A percentile compares a stretch with the other conserved stretches of the same genome.
phyloP scores from a whole-genome alignment of 2,888 invertebrate genomes.

The Hecatera dysodea region DNA sequence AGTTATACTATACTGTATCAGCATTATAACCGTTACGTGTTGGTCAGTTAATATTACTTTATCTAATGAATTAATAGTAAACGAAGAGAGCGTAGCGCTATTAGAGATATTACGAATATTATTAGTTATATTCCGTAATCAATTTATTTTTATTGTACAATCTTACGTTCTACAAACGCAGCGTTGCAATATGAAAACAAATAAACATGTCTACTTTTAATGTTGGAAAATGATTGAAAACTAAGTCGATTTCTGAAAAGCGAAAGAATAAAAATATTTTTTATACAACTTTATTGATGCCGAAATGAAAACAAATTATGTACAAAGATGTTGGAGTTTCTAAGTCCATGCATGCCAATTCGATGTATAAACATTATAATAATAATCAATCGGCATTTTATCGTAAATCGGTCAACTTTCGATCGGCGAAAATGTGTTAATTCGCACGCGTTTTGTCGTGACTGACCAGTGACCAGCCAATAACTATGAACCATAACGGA shows the following conservation, averaged over 20 bases:
- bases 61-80: conserved; percentile 56
- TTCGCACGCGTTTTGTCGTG: conserved; percentile 43
- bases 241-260: neutral
- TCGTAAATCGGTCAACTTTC: conserved; percentile 54
- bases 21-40: conserved; percentile 58
- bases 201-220: neutral
- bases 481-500: conserved; percentile 27
- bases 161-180: conserved; percentile 1
- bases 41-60: conserved; percentile 58
- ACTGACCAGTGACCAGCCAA: conserved; percentile 21
- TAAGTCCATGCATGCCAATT: neutral
- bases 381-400: conserved; percentile 20
- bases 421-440: conserved; percentile 53
- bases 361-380: conserved; percentile 4
- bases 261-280: neutral
- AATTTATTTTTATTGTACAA: conserved; percentile 25
- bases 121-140: conserved; percentile 40
- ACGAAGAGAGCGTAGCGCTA: conserved; percentile 51
- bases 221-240: neutral
- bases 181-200: neutral
- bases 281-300: neutral
- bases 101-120: conserved; percentile 20
- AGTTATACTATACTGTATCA: neutral
- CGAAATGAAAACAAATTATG: conserved; percentile 3
- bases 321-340: neutral